phyloP scores from a whole-genome alignment of 2,888 invertebrate genomes.

The Macrostomum cliftonense region DNA sequence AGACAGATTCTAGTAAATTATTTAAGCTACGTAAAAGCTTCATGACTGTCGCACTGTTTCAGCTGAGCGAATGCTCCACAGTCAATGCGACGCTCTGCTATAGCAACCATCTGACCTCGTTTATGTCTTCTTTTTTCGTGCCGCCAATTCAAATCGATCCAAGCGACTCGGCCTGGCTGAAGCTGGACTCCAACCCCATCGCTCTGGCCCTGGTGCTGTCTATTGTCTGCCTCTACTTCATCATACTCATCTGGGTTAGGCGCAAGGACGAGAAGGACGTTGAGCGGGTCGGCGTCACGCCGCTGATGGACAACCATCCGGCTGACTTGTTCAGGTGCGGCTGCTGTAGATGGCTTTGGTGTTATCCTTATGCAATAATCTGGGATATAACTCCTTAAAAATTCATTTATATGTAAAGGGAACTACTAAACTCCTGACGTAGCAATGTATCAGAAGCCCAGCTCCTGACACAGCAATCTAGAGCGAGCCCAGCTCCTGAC shows the following conservation, averaged over 20 bases:
- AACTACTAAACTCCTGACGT: no score
- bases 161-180: neutral
- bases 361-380: no score
- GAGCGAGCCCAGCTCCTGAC: no score
- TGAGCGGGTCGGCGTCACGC: constrained; percentile 22
- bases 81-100: neutral
- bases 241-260: constrained; percentile 5
- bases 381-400: no score
- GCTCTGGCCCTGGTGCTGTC: neutral
- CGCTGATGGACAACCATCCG: constrained; percentile 29
- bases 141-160: neutral
- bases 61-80: no score
- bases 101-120: neutral
- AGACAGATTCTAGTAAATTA: no score
- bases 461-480: no score
- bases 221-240: constrained; percentile 2
- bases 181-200: constrained; percentile 4
- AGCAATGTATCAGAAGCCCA: no score
- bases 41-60: no score
- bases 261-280: constrained; percentile 5
- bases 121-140: neutral
- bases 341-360: no score
- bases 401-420: no score
- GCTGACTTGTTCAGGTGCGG: constrained; percentile 14
- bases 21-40: no score